Percentiles rank a stretch among this genome's conserved stretches.
phyloP scores from a whole-genome alignment of 2,797 vertebrate genomes.

The Macroramphosus scolopax region DNA sequence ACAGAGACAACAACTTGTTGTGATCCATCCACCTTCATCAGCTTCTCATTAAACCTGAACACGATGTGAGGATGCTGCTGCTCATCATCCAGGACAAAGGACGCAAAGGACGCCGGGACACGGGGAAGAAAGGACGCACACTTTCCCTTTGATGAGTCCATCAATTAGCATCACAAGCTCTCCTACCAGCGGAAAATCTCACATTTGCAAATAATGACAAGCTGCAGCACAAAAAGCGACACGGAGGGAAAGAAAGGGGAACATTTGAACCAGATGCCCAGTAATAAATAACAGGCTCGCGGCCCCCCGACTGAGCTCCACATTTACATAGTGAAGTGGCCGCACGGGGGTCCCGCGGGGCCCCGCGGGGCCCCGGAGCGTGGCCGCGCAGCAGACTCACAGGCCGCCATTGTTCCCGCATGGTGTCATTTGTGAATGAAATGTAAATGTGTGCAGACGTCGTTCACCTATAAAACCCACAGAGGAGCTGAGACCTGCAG shows the following conservation, averaged over 20 bases:
- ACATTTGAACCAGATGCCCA: slow-evolving; percentile 77
- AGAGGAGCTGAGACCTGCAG: background rate
- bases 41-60: no score
- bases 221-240: slow-evolving; percentile 69
- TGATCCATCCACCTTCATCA: no score
- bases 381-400: no score
- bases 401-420: no score
- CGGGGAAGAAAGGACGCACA: no score
- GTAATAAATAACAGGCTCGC: slow-evolving; percentile 71
- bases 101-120: no score
- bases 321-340: slow-evolving; percentile 68
- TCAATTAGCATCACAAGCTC: slow-evolving; percentile 78
- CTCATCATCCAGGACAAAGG: no score
- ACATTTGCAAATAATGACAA: slow-evolving; percentile 75
- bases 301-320: slow-evolving; percentile 51
- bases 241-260: slow-evolving; percentile 67
- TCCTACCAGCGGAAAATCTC: slow-evolving; percentile 71
- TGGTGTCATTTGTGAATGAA: slow-evolving; percentile 37
- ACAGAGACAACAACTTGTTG: no score
- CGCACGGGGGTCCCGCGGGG: slow-evolving; percentile 34
- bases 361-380: no score
- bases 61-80: no score
- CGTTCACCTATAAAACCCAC: slow-evolving; percentile 52
- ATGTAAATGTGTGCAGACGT: no score
- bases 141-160: slow-evolving; percentile 68